These are phyloP conservation scores for Heliocidaris tuberculata DNA, from an alignment of 35 echinoderm and acorn worm genomes.

Conservation along the genomic window DNA sequence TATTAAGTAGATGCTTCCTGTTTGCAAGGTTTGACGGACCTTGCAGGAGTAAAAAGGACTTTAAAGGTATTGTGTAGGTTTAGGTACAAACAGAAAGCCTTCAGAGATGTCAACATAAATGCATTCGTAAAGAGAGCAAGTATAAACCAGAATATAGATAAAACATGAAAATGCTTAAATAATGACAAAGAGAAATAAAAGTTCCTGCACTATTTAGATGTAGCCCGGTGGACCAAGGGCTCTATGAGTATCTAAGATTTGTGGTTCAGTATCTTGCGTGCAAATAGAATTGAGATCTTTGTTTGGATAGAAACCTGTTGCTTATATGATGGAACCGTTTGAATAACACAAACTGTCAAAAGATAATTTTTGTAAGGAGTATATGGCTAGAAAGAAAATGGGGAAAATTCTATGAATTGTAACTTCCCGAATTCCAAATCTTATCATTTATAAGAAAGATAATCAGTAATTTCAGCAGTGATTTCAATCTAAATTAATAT, in stretches of 20 bases:
- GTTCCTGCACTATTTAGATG: neutral
- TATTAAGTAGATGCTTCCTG: slow-evolving; percentile 17
- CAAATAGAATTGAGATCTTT: no score
- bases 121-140: neutral
- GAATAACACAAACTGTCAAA: no score
- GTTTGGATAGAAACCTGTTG: no score
- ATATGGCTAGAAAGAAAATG: no score
- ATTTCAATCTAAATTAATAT: no score
- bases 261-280: no score
- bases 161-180: neutral
- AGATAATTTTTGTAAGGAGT: no score
- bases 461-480: no score
- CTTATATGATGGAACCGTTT: no score
- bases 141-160: neutral
- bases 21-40: neutral
- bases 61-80: slow-evolving; percentile 2
- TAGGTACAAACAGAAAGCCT: neutral
- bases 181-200: neutral
- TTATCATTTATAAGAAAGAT: no score
- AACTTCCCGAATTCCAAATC: no score
- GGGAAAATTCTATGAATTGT: no score
- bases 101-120: neutral
- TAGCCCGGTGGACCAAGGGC: neutral
- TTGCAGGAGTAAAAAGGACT: neutral
- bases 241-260: neutral